Conservation (phyloP, 1,140 invertebrate species). For the Ceratoteleas bidentatus region DNA sequence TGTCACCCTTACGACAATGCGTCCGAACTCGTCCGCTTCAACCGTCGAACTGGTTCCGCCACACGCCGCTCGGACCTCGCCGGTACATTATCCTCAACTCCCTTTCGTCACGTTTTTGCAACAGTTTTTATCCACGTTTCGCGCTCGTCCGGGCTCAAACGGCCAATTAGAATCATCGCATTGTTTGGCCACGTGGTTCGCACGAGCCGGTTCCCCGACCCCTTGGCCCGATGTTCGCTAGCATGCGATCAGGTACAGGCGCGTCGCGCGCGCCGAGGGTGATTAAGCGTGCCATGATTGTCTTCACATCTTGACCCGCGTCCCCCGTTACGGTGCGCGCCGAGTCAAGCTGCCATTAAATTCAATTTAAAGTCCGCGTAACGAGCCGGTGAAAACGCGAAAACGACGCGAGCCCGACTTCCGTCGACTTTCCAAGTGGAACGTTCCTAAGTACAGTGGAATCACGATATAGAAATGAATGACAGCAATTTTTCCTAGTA, state of each 20-base stretch:
- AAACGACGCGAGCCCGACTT: neutral
- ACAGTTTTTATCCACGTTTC: slow-evolving; percentile 53
- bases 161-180: slow-evolving; percentile 74
- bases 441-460: too few species aligned
- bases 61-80: slow-evolving; percentile 17
- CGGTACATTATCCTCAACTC: slow-evolving; percentile 51
- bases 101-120: slow-evolving; percentile 68
- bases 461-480: too few species aligned
- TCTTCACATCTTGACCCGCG: slow-evolving; percentile 50
- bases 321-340: neutral
- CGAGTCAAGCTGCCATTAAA: slow-evolving; percentile 25
- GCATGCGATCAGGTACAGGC: slow-evolving; percentile 62
- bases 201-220: slow-evolving; percentile 69
- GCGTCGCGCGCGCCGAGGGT: slow-evolving; percentile 45
- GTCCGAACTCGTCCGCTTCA: slow-evolving; percentile 56
- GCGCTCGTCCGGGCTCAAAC: slow-evolving; percentile 53
- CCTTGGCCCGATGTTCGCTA: slow-evolving; percentile 42
- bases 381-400: neutral
- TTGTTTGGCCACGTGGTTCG: slow-evolving; percentile 74
- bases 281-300: slow-evolving; percentile 41
- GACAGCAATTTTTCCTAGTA: too few species aligned
- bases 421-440: neutral
- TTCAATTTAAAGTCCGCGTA: slow-evolving; percentile 13
- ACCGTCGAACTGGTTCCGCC: slow-evolving; percentile 51
- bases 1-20: slow-evolving; percentile 3